Percentiles rank a stretch among this genome's conserved stretches.
phyloP scores from a whole-genome alignment of 1,140 invertebrate species.

The Ylistrum balloti region DNA sequence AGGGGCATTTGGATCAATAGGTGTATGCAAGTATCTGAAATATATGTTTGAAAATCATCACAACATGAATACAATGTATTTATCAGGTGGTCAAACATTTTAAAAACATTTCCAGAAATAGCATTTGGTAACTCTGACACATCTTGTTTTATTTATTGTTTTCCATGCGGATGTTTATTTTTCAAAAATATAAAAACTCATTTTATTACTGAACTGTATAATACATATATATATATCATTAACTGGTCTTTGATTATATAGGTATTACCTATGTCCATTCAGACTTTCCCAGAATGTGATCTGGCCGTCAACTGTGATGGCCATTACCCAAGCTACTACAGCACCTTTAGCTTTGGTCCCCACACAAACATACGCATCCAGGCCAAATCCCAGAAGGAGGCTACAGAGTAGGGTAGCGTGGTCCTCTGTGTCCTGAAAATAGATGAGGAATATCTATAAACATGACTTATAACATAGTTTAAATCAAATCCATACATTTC shows the following conservation, averaged over 20 bases:
- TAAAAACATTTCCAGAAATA: too few relatives aligned
- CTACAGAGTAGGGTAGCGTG: slow-evolving; percentile 82
- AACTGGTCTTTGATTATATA: too few relatives aligned
- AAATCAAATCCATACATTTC: too few relatives aligned
- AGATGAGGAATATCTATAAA: not conserved
- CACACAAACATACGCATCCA: slow-evolving; percentile 83
- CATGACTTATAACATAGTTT: too few relatives aligned
- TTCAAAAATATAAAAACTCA: too few relatives aligned
- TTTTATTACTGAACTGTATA: too few relatives aligned
- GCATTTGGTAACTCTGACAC: too few relatives aligned
- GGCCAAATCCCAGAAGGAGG: slow-evolving; percentile 83
- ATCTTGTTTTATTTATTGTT: too few relatives aligned
- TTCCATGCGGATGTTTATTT: too few relatives aligned
- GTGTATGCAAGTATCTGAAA: slow-evolving; percentile 79
- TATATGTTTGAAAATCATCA: slow-evolving; percentile 1
- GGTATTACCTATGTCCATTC: slow-evolving; percentile 79
- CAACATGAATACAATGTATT: too few relatives aligned
- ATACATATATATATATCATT: too few relatives aligned
- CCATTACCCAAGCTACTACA: slow-evolving; percentile 80
- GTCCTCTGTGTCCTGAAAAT: slow-evolving; percentile 81
- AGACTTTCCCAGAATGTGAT: slow-evolving; percentile 82
- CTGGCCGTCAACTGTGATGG: slow-evolving; percentile 77
- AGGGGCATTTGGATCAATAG: slow-evolving; percentile 79
- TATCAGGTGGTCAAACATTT: too few relatives aligned
- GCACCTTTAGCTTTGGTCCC: slow-evolving; percentile 79